Percentiles rank a stretch among this genome's conserved stretches.
Conservation (phyloP, 2,113 vertebrate species). For the Sphaerodactylus townsendi region DNA sequence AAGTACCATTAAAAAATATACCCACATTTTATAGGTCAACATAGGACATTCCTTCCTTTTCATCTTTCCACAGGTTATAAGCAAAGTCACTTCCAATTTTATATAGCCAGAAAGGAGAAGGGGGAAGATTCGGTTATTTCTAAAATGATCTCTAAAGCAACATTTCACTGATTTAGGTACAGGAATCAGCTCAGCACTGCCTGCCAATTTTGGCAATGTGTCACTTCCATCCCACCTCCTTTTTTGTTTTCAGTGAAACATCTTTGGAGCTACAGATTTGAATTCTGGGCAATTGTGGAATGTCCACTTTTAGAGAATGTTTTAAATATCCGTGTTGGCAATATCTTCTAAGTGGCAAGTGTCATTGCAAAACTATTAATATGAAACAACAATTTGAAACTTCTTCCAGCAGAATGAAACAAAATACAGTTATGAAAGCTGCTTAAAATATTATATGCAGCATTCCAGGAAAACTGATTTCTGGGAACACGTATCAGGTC, state of each 20-base stretch:
- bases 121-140: not conserved
- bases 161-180: too few species aligned
- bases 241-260: too few species aligned
- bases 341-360: not conserved
- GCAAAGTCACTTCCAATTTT: not conserved
- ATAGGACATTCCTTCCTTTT: not conserved
- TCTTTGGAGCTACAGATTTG: too few species aligned
- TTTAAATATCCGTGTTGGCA: not conserved
- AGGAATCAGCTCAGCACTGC: too few species aligned
- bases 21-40: not conserved
- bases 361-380: not conserved
- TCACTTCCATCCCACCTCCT: too few species aligned
- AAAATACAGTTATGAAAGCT: not conserved
- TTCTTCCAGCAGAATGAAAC: not conserved
- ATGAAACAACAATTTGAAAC: not conserved
- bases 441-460: constrained; percentile 1
- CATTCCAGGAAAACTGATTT: constrained; percentile 1
- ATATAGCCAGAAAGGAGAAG: not conserved
- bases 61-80: not conserved
- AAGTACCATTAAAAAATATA: not conserved
- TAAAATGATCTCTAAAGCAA: too few species aligned
- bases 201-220: too few species aligned
- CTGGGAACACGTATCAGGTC: not conserved
- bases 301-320: not conserved
- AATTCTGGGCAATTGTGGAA: too few species aligned